phyloP scores from a whole-genome alignment of 2,113 vertebrate species.

The Bagarius yarrelli region DNA sequence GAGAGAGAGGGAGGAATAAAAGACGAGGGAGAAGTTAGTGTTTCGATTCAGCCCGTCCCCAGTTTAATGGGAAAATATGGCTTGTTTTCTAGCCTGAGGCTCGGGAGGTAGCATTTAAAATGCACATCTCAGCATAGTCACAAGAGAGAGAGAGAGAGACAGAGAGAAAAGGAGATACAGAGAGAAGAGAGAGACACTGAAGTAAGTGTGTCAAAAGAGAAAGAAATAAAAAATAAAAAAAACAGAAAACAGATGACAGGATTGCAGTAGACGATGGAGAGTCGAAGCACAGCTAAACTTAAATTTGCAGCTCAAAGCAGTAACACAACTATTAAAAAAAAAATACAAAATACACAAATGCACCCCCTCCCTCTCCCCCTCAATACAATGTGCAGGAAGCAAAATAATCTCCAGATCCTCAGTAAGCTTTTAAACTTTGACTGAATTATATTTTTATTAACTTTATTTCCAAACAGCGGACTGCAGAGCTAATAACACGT shows the following conservation, averaged over 20 bases:
- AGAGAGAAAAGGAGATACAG: neutral
- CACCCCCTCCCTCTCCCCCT: too few relatives aligned
- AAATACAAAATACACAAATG: neutral
- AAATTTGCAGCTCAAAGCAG: too few relatives aligned
- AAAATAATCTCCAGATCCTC: neutral
- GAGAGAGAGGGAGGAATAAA: neutral
- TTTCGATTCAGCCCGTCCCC: slow-evolving; percentile 20
- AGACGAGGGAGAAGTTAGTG: slow-evolving; percentile 19
- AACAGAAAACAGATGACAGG: neutral
- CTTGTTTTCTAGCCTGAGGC: slow-evolving; percentile 46
- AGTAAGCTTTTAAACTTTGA: neutral
- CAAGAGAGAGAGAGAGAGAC: neutral
- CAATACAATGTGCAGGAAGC: neutral
- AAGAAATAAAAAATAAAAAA: too few relatives aligned
- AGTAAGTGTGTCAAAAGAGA: too few relatives aligned
- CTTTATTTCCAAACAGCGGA: neutral
- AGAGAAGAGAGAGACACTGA: neutral
- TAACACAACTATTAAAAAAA: neutral
- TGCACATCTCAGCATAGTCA: slow-evolving; percentile 4
- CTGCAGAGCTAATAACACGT: neutral
- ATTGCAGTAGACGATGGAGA: neutral
- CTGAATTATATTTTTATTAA: neutral
- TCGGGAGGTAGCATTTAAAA: slow-evolving; percentile 51
- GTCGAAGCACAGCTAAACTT: neutral
- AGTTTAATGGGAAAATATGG: slow-evolving; percentile 35